Evolutionary conservation across 1,140 invertebrate species (phyloP).

Genomic region (Scaptodrosophila lebanonensis): DNA sequence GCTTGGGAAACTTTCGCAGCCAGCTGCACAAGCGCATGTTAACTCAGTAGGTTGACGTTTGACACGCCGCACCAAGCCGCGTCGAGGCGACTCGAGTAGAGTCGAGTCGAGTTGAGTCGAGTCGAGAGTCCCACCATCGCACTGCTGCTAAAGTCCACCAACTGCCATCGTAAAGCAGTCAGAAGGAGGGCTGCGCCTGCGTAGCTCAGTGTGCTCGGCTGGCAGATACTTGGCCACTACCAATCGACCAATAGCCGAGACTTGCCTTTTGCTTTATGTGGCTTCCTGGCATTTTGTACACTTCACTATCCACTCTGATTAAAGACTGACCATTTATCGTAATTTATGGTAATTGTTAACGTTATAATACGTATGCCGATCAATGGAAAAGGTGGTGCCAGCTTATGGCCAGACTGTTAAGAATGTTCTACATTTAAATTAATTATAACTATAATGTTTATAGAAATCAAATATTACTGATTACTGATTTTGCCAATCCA

Average conservation of each 20-base stretch:
- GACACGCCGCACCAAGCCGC: conserved; percentile 57
- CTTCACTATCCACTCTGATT: conserved; percentile 35
- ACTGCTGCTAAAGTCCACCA: conserved; percentile 26
- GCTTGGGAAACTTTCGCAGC: conserved; percentile 45
- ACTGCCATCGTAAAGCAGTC: conserved; percentile 23
- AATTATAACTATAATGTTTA: too few relatives aligned
- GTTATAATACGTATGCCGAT: conserved; percentile 36
- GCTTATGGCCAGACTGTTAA: too few relatives aligned
- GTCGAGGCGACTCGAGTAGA: too few relatives aligned
- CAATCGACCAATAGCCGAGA: neutral
- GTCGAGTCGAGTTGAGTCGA: too few relatives aligned
- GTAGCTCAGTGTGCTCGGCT: conserved; percentile 3
- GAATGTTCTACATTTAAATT: too few relatives aligned
- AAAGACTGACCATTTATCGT: conserved; percentile 57
- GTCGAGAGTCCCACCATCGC: conserved; percentile 24
- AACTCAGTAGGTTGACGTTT: conserved; percentile 51
- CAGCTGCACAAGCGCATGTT: conserved; percentile 31
- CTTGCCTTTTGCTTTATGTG: neutral
- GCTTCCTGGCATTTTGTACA: neutral
- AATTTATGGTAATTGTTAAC: conserved; percentile 64
- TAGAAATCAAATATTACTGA: too few relatives aligned
- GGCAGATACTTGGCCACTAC: conserved; percentile 6
- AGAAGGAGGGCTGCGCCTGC: conserved; percentile 26
- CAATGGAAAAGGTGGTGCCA: too few relatives aligned
- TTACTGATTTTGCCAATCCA: too few relatives aligned